phyloP scores from a whole-genome alignment of 2,888 invertebrate genomes.

The Clistopyga incitator region DNA sequence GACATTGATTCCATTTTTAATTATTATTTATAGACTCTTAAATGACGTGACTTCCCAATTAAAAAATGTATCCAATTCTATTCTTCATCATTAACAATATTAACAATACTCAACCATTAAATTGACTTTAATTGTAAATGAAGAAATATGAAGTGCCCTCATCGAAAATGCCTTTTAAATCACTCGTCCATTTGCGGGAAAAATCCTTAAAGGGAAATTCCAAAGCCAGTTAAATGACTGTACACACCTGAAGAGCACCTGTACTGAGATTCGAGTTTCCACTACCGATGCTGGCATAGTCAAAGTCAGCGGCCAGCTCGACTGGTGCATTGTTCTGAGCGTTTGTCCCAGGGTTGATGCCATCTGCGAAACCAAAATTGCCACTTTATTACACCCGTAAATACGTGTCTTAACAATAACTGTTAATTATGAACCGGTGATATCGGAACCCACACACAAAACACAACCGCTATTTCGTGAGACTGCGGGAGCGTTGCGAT shows the following conservation, averaged over 20 bases:
- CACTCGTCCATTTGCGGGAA: neutral
- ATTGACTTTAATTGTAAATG: no score
- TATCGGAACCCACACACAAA: neutral
- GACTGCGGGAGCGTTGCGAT: conserved; percentile 41
- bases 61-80: no score
- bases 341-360: conserved; percentile 72
- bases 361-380: conserved; percentile 71
- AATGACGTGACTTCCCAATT: no score
- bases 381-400: conserved; percentile 1
- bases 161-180: no score
- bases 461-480: conserved; percentile 13
- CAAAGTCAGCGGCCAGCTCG: conserved; percentile 79
- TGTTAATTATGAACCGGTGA: conserved; percentile 10
- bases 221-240: no score
- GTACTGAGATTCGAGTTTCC: conserved; percentile 85
- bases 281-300: conserved; percentile 84
- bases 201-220: neutral
- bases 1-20: no score
- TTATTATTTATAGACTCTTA: no score
- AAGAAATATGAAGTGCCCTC: no score
- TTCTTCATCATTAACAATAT: no score
- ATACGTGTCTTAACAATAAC: conserved; percentile 30
- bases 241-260: conserved; percentile 85
- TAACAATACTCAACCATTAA: no score
- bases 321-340: conserved; percentile 73